A percentile compares a stretch with the other conserved stretches of the same genome.
phyloP scores from a whole-genome alignment of 2,888 invertebrate species.

The Escarpia spicata region DNA sequence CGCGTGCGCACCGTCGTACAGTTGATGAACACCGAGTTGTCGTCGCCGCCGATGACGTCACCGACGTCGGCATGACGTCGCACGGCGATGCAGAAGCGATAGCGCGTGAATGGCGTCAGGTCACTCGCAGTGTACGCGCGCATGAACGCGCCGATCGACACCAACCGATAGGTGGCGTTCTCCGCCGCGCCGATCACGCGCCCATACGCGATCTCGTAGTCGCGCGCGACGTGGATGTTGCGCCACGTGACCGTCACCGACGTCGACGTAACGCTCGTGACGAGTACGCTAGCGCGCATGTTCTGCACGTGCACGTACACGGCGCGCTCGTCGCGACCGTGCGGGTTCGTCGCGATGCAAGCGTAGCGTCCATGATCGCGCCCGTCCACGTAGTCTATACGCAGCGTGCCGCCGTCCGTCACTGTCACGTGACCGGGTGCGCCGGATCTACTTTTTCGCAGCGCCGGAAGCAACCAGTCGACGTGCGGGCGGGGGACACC shows the following conservation, averaged over 20 bases:
- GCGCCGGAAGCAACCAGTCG: conserved; percentile 38
- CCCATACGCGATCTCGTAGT: conserved; percentile 41
- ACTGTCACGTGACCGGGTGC: conserved; percentile 27
- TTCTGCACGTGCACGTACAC: conserved; percentile 36
- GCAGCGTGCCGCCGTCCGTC: conserved; percentile 33
- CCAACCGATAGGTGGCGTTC: not conserved
- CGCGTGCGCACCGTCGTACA: conserved; percentile 40
- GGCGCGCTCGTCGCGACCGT: conserved; percentile 29
- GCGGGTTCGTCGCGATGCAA: conserved; percentile 38
- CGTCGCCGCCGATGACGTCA: not conserved
- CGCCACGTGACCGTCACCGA: conserved; percentile 44
- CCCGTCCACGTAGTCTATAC: conserved; percentile 36
- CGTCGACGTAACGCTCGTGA: conserved; percentile 38
- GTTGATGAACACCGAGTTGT: conserved; percentile 35
- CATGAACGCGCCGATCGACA: conserved; percentile 44
- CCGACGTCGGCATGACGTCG: conserved; percentile 21
- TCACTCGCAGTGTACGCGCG: conserved; percentile 41
- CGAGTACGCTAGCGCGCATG: conserved; percentile 37
- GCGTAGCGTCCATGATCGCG: conserved; percentile 39
- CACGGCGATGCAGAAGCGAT: conserved; percentile 43
- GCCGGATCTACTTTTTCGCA: not conserved
- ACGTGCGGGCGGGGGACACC: conserved; percentile 40
- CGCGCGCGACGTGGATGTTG: conserved; percentile 33
- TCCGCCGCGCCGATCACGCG: not conserved
- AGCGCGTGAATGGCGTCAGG: conserved; percentile 35